Percentiles rank a stretch among this genome's conserved stretches.
Evolutionary conservation across 2,797 vertebrate genomes (phyloP).

Genomic region (Dermochelys coriacea): DNA sequence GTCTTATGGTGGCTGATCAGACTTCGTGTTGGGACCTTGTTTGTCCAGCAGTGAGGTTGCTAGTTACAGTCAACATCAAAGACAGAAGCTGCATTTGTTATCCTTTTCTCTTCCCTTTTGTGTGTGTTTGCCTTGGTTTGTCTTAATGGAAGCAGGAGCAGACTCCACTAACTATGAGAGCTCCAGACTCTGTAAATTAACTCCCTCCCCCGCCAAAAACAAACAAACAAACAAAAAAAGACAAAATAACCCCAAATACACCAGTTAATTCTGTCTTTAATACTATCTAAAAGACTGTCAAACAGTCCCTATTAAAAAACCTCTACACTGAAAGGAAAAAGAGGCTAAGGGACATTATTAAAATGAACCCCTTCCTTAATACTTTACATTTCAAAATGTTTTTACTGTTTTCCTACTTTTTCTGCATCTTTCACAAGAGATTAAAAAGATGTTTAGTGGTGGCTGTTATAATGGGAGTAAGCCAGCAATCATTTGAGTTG

Average conservation of each 20-base stretch:
- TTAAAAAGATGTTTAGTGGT: not conserved
- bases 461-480: not conserved
- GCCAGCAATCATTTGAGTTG: not conserved
- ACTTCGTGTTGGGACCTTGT: not conserved
- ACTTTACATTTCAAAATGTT: not conserved
- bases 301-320: not conserved
- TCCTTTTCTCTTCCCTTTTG: not conserved
- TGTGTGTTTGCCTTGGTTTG: not conserved
- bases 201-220: not conserved
- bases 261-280: not conserved
- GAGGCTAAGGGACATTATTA: not conserved
- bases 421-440: not conserved
- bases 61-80: not conserved
- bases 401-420: not conserved
- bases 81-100: not conserved
- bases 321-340: not conserved
- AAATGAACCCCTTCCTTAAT: not conserved
- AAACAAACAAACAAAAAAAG: too few species aligned
- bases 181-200: not conserved
- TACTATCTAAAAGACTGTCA: not conserved
- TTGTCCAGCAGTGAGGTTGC: not conserved
- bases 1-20: not conserved
- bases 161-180: not conserved
- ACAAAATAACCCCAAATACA: too few species aligned
- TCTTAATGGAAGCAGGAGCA: not conserved